phyloP scores from a whole-genome alignment of 2,797 vertebrate genomes.

The Gallinago solitaria region DNA sequence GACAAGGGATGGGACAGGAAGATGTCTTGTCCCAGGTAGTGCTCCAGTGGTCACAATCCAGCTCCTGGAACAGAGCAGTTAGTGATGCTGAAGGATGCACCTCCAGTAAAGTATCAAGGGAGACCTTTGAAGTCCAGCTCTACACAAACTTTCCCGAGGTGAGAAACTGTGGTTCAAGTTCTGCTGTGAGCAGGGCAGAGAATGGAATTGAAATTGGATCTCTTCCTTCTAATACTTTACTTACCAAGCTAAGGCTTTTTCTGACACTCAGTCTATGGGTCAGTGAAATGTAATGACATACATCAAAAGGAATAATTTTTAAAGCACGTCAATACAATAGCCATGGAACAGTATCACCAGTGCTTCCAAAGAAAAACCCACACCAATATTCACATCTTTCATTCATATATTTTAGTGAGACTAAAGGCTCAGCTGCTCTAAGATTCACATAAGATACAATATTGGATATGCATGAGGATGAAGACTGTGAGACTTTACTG shows the following conservation, averaged over 20 bases:
- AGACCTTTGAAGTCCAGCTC: neutral
- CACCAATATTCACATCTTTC: neutral
- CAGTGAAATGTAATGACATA: neutral
- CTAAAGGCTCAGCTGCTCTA: neutral
- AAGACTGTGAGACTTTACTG: neutral
- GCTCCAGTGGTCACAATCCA: neutral
- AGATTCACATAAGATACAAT: neutral
- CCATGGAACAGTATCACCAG: neutral
- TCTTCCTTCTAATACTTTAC: neutral
- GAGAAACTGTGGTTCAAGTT: neutral
- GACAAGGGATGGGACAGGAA: neutral
- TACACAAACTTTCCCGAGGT: neutral
- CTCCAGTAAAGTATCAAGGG: rapidly evolving
- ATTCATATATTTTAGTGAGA: neutral
- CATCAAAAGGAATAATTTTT: constrained; percentile 5
- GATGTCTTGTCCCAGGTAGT: neutral
- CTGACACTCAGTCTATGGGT: neutral
- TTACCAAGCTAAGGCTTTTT: neutral
- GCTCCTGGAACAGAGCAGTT: neutral
- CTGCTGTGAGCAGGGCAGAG: neutral
- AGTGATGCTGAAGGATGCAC: neutral
- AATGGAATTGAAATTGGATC: neutral
- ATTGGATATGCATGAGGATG: neutral
- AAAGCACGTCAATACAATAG: neutral
- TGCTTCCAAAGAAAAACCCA: neutral